These are phyloP conservation scores for Eulacestoma nigropectus DNA, from an alignment of 2,113 vertebrate genomes.

Conservation along the genomic window DNA sequence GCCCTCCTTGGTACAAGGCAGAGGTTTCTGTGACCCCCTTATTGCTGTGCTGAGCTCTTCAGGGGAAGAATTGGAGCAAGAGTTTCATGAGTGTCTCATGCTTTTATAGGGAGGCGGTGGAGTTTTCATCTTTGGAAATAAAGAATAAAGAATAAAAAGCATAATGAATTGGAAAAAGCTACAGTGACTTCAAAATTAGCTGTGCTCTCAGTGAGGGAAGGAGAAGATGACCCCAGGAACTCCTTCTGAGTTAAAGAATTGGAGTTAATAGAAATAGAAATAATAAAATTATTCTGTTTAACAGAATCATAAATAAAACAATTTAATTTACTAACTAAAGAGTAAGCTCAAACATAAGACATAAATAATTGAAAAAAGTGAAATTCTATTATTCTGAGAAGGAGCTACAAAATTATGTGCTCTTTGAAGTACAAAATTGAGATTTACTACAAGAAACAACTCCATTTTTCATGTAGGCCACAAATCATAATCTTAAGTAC, in stretches of 20 bases:
- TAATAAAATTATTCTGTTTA: not conserved
- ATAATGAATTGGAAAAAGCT: not conserved
- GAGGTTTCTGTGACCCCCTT: not conserved
- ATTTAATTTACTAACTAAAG: not conserved
- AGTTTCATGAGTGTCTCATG: not conserved
- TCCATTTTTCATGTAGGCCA: not conserved
- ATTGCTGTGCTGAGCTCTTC: not conserved
- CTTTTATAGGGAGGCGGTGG: not conserved
- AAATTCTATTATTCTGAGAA: not conserved
- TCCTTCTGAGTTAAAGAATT: not conserved
- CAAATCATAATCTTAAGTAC: not conserved
- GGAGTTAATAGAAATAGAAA: not conserved
- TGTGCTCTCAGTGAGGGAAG: not conserved
- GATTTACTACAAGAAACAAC: not conserved
- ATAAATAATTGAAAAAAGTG: not conserved
- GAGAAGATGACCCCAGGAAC: not conserved
- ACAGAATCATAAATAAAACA: not conserved
- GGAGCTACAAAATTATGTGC: not conserved
- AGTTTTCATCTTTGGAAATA: not conserved
- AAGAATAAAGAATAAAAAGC: not conserved
- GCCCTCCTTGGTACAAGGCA: not conserved
- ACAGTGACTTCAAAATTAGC: not conserved
- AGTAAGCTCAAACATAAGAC: not conserved
- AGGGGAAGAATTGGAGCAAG: not conserved
- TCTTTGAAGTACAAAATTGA: slow-evolving; percentile 38